Evolutionary conservation across 2,113 vertebrate species (phyloP).

Genomic region (Pandion haliaetus): DNA sequence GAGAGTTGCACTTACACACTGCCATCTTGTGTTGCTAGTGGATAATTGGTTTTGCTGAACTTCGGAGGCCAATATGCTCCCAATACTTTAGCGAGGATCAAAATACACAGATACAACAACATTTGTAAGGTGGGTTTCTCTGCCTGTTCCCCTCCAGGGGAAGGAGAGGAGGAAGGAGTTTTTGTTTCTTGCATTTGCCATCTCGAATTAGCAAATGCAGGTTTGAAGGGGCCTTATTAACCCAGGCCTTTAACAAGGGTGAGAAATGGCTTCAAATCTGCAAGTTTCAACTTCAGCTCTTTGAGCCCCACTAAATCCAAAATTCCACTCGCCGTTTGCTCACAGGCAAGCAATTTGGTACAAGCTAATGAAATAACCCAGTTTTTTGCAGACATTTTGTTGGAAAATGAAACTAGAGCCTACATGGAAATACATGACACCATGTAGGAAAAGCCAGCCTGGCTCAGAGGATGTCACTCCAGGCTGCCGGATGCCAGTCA

Average conservation of each 20-base stretch:
- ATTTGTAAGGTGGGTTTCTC: not conserved
- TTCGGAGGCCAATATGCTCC: not conserved
- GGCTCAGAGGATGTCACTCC: rapidly evolving
- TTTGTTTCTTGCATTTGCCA: not conserved
- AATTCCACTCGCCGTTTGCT: not conserved
- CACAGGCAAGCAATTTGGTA: not conserved
- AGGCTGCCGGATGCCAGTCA: rapidly evolving
- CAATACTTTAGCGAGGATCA: not conserved
- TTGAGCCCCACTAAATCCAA: not conserved
- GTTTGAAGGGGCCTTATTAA: not conserved
- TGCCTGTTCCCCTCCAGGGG: not conserved
- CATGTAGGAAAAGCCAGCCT: not conserved
- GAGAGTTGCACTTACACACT: slow-evolving; percentile 40
- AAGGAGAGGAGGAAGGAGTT: not conserved
- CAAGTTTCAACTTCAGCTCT: not conserved
- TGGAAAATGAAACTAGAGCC: not conserved
- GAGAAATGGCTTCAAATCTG: not conserved
- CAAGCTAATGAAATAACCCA: not conserved
- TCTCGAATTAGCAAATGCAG: not conserved
- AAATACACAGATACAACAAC: not conserved
- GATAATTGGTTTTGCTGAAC: not conserved
- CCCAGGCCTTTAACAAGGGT: not conserved
- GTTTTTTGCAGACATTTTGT: not conserved
- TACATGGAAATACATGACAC: rapidly evolving
- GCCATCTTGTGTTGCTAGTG: slow-evolving; percentile 63